Percentiles rank a stretch among this genome's conserved stretches.
Evolutionary conservation across 2,113 vertebrate genomes (phyloP).

Genomic region (Petroica traversi): DNA sequence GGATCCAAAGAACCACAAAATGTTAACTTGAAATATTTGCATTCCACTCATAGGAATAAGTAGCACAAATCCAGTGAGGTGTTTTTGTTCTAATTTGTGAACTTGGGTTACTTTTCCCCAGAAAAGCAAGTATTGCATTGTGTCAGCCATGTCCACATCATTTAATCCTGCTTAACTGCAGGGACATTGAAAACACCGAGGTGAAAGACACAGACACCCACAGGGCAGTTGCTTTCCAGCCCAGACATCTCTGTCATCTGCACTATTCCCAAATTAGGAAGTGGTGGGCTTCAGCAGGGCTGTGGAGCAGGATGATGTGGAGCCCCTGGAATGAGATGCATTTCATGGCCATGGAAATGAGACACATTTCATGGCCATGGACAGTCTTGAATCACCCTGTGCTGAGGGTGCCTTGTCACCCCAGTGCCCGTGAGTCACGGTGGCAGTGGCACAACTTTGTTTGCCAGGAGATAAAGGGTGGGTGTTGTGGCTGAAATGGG

Average conservation of each 20-base stretch:
- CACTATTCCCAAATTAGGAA: slow-evolving; percentile 5
- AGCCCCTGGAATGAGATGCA: slow-evolving; percentile 8
- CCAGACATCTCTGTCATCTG: background rate
- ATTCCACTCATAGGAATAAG: background rate
- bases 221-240: background rate
- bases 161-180: background rate
- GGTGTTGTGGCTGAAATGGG: background rate
- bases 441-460: background rate
- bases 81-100: background rate
- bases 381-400: background rate
- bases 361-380: background rate
- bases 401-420: background rate
- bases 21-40: background rate
- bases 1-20: background rate
- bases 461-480: background rate
- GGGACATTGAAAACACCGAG: background rate
- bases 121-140: background rate
- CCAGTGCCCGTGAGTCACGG: background rate
- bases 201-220: background rate
- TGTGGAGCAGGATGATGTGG: background rate
- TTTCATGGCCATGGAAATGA: background rate
- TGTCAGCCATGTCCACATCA: background rate
- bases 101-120: background rate
- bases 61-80: background rate
- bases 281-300: background rate